A percentile compares a stretch with the other conserved stretches of the same genome.
Conservation (phyloP, 2,888 invertebrate species). For the Eutolmus rufibarbis region DNA sequence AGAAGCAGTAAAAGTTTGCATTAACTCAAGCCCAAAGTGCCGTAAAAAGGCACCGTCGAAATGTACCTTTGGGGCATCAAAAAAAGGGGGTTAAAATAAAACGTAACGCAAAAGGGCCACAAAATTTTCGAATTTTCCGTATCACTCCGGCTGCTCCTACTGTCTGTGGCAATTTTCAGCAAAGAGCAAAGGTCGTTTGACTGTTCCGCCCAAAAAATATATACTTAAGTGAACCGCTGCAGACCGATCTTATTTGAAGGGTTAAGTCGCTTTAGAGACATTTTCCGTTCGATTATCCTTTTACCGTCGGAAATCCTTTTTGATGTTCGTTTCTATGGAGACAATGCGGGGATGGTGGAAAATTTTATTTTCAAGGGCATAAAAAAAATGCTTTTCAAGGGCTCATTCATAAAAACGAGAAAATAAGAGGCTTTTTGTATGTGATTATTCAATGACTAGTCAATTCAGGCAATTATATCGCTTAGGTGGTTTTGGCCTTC, state of each 20-base stretch:
- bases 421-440: not conserved
- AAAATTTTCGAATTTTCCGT: not conserved
- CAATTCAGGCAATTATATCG: not conserved
- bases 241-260: not conserved
- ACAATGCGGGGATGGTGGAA: not conserved
- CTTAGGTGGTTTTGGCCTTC: not conserved
- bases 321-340: not conserved
- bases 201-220: not conserved
- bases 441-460: not conserved
- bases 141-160: not conserved
- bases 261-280: not conserved
- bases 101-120: not conserved
- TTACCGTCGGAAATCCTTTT: not conserved
- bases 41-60: not conserved
- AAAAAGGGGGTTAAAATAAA: not conserved
- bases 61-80: not conserved
- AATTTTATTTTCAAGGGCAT: not conserved
- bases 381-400: not conserved
- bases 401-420: not conserved
- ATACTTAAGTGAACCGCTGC: not conserved
- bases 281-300: not conserved
- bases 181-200: not conserved
- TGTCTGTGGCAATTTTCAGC: not conserved
- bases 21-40: not conserved
- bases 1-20: not conserved